phyloP scores from a whole-genome alignment of 2,797 vertebrate species.

The Clarias pachynema region DNA sequence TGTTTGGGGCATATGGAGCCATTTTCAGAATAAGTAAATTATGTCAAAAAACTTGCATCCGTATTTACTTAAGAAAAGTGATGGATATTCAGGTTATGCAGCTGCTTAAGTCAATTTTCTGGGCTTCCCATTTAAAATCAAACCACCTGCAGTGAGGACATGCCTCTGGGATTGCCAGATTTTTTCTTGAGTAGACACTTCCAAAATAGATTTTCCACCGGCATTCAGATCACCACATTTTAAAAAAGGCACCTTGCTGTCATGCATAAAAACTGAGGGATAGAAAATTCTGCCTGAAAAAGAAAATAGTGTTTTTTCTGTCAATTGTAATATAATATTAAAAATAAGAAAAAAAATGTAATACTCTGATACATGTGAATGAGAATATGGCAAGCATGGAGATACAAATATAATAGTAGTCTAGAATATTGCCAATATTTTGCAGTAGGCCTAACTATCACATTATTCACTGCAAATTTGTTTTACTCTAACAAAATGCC shows the following conservation, averaged over 20 bases:
- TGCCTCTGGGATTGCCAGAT: not conserved
- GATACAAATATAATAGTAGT: not conserved
- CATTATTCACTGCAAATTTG: not conserved
- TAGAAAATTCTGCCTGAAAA: not conserved
- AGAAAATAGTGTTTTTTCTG: not conserved
- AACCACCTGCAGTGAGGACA: not conserved
- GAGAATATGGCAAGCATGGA: not conserved
- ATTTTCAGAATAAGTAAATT: not conserved
- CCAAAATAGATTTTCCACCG: not conserved
- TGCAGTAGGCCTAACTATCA: not conserved
- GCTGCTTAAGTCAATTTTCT: constrained; percentile 5
- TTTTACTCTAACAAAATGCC: not conserved
- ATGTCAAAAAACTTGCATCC: constrained; percentile 1
- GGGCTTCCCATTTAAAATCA: constrained; percentile 1
- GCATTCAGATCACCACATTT: not conserved
- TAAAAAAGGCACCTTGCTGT: not conserved
- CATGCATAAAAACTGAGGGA: not conserved
- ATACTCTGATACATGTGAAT: not conserved
- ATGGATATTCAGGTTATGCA: constrained; percentile 15
- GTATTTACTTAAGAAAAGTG: constrained; percentile 5
- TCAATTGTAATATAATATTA: not conserved
- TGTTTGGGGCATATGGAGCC: not conserved
- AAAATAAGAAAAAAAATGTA: not conserved
- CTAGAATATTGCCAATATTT: not conserved
- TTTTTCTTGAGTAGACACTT: not conserved